Percentiles rank a stretch among this genome's conserved stretches.
phyloP scores from a whole-genome alignment of 2,113 vertebrate species.

The Salvelinus sp. region DNA sequence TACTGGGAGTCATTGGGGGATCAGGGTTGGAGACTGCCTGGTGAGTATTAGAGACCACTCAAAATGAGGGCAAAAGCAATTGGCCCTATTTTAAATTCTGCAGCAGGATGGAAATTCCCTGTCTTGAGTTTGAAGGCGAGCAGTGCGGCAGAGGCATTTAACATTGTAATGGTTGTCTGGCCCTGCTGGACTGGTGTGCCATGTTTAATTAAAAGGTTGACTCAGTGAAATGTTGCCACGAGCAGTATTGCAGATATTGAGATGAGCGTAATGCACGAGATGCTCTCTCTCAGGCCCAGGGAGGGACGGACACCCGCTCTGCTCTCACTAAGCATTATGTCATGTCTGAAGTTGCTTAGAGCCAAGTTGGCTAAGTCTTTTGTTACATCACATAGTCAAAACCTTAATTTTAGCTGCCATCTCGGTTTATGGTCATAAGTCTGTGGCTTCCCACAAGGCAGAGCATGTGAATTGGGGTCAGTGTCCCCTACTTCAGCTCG shows the following conservation, averaged over 20 bases:
- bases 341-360: background rate
- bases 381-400: background rate
- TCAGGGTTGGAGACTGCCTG: no score
- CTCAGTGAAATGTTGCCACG: no score
- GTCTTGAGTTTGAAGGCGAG: no score
- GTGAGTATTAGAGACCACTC: no score
- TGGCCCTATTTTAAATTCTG: no score
- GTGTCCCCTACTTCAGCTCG: background rate
- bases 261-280: no score
- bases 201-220: slow-evolving; percentile 3
- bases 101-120: no score
- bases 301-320: background rate
- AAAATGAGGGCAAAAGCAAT: no score
- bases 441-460: background rate
- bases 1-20: no score
- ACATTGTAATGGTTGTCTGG: background rate
- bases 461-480: background rate
- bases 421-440: background rate
- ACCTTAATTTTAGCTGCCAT: slow-evolving; percentile 6
- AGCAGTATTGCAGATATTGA: no score
- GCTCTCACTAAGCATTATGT: slow-evolving; percentile 4
- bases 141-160: no score
- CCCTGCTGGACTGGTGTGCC: slow-evolving; percentile 2
- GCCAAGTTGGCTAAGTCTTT: background rate
- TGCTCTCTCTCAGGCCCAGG: background rate